These are phyloP conservation scores for Drymonia ruficornis DNA, from an alignment of 2,888 invertebrate genomes.

Conservation along the genomic window DNA sequence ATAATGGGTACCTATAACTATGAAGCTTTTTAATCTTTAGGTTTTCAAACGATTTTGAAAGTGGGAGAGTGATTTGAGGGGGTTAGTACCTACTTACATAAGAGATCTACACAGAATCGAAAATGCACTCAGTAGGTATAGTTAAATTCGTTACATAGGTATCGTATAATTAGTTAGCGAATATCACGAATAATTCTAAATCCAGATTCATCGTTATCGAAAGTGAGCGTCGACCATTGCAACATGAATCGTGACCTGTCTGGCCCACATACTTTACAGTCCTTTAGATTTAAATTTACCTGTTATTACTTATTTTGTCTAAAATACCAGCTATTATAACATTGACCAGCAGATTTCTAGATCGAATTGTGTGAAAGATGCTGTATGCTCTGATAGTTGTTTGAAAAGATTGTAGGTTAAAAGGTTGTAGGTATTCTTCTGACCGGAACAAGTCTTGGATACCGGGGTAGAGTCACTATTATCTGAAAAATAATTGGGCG, in stretches of 20 bases:
- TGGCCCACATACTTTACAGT: conserved; percentile 29
- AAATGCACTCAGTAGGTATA: no score
- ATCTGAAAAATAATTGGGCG: no score
- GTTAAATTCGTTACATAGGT: no score
- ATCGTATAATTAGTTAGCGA: no score
- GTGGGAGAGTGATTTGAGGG: no score
- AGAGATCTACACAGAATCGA: background rate
- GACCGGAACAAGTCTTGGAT: background rate
- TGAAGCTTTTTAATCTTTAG: no score
- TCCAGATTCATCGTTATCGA: conserved; percentile 26
- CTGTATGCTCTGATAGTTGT: background rate
- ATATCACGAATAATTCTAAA: no score
- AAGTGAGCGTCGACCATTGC: conserved; percentile 29
- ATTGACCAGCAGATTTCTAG: background rate
- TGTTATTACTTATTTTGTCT: no score
- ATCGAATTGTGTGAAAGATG: background rate
- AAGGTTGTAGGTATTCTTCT: background rate
- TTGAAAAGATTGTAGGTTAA: background rate
- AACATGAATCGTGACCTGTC: conserved; percentile 31
- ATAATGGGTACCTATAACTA: no score
- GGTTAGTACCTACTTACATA: no score
- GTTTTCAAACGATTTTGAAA: no score
- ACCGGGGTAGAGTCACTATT: no score
- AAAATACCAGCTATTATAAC: background rate
- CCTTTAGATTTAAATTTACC: background rate